Conservation (phyloP, 2,113 vertebrate genomes). For the Psittacus erithacus region DNA sequence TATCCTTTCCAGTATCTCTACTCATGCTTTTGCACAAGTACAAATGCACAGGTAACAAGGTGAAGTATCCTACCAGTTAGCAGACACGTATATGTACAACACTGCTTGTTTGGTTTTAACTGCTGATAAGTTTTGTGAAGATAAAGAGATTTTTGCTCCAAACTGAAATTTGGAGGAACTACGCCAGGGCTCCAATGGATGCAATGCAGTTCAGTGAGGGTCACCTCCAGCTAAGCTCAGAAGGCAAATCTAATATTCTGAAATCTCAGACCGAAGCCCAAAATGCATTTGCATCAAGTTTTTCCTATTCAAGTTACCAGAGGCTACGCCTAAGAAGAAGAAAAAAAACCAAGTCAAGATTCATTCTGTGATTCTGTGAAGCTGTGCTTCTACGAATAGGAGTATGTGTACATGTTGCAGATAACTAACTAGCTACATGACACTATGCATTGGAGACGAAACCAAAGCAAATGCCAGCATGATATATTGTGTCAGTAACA, state of each 20-base stretch:
- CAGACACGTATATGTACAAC: rapidly evolving
- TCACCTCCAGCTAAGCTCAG: background rate
- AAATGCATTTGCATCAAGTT: background rate
- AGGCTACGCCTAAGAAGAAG: background rate
- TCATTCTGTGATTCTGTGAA: background rate
- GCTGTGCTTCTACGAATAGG: background rate
- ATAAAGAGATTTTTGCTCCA: background rate
- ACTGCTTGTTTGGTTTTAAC: background rate
- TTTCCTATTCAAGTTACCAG: background rate
- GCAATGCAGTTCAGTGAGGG: background rate
- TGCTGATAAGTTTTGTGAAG: background rate
- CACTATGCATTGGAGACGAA: slow-evolving; percentile 52
- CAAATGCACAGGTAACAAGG: background rate
- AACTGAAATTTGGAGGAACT: background rate
- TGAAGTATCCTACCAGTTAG: background rate
- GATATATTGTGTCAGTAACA: slow-evolving; percentile 49
- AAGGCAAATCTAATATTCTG: background rate
- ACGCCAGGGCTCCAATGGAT: background rate
- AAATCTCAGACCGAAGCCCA: background rate
- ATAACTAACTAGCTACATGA: slow-evolving; percentile 50
- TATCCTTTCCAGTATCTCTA: background rate
- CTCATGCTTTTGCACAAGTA: background rate
- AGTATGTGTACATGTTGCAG: slow-evolving; percentile 26
- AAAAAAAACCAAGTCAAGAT: background rate
- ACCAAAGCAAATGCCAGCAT: slow-evolving; percentile 58